These are phyloP conservation scores for Gonatopus flavifemur DNA, from an alignment of 1,140 invertebrate species.

Conservation along the genomic window DNA sequence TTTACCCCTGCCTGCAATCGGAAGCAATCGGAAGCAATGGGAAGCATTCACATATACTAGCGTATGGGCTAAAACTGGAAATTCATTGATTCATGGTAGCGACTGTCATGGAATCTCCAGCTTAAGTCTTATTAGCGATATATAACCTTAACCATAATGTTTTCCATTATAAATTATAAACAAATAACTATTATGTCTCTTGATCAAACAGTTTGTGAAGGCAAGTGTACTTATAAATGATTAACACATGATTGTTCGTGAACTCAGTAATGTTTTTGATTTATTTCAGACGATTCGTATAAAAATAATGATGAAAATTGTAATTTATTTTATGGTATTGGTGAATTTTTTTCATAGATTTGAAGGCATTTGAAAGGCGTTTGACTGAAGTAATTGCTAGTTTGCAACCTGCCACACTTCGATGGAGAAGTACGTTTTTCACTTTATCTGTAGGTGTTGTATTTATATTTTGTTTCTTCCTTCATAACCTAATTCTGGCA, in stretches of 20 bases:
- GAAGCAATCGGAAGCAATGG: too few species aligned
- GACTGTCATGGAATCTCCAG: too few species aligned
- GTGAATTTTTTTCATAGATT: slow-evolving; percentile 75
- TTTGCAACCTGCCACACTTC: slow-evolving; percentile 84
- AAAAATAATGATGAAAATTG: slow-evolving; percentile 10
- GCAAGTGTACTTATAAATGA: slow-evolving; percentile 49
- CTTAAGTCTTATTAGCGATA: too few species aligned
- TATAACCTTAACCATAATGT: too few species aligned
- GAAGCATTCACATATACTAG: too few species aligned
- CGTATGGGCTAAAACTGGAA: too few species aligned
- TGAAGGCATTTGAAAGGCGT: slow-evolving; percentile 94
- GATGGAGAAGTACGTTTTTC: slow-evolving; percentile 84
- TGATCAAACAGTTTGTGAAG: slow-evolving; percentile 77
- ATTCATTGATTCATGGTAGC: too few species aligned
- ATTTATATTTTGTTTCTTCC: not conserved
- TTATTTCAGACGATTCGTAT: not conserved
- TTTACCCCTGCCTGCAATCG: too few species aligned
- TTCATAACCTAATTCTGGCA: not conserved
- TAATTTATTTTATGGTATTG: not conserved
- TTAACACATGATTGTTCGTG: slow-evolving; percentile 26
- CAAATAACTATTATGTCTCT: too few species aligned
- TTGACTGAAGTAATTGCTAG: slow-evolving; percentile 95
- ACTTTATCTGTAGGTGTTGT: not conserved
- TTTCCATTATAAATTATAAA: too few species aligned
- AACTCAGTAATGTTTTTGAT: slow-evolving; percentile 34